Conservation (phyloP, 2,888 invertebrate species). For the Lasioglossum zephyrum region DNA sequence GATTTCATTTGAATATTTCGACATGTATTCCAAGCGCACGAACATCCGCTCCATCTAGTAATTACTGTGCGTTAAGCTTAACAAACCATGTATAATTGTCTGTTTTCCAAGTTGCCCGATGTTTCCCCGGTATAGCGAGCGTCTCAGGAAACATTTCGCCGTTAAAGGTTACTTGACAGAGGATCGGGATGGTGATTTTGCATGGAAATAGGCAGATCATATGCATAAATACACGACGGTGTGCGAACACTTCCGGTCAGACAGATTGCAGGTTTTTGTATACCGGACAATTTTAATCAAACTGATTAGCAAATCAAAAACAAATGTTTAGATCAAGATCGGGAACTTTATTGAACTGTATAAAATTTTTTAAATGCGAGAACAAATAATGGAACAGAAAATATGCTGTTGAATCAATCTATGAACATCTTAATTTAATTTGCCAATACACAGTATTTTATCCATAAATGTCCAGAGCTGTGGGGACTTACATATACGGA, state of each 20-base stretch:
- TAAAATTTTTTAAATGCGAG: background rate
- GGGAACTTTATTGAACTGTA: background rate
- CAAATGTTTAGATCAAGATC: too few relatives aligned
- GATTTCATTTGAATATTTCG: background rate
- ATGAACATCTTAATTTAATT: background rate
- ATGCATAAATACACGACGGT: background rate
- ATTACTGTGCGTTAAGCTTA: background rate
- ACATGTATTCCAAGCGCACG: background rate
- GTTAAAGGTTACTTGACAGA: constrained; percentile 5
- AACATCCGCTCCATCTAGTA: background rate
- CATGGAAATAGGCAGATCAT: background rate
- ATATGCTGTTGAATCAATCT: too few relatives aligned
- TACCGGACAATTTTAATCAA: background rate
- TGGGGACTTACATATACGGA: too few relatives aligned
- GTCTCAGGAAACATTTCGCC: background rate
- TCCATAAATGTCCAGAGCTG: too few relatives aligned
- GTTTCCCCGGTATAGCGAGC: background rate
- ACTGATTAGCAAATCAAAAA: too few relatives aligned
- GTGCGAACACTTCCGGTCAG: background rate
- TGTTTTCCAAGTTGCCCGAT: background rate
- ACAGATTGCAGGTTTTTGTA: background rate
- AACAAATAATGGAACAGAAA: too few relatives aligned
- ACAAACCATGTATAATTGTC: constrained; percentile 8
- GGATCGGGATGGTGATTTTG: background rate
- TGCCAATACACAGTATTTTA: too few relatives aligned